Evolutionary conservation across 2,113 vertebrate species (phyloP).

Genomic region (Pterophyllum scalare): DNA sequence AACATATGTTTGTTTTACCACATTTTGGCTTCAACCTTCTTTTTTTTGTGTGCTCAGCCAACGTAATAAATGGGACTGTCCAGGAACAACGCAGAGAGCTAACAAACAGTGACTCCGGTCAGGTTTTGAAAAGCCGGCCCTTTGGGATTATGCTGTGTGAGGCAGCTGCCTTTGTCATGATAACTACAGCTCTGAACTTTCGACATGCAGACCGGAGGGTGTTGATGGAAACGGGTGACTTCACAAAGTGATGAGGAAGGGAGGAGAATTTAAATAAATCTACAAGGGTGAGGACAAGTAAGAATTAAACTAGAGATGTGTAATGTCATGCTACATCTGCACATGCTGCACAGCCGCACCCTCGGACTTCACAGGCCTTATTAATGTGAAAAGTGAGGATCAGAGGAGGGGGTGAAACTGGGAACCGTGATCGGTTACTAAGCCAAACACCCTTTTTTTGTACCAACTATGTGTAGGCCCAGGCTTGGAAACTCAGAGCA

Average conservation of each 20-base stretch:
- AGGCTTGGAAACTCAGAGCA: conserved; percentile 41
- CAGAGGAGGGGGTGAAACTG: conserved; percentile 28
- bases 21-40: neutral
- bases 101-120: conserved; percentile 38
- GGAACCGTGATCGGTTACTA: conserved; percentile 49
- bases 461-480: conserved; percentile 41
- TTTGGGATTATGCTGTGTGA: conserved; percentile 6
- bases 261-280: conserved; percentile 23
- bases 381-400: conserved; percentile 49
- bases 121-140: conserved; percentile 43
- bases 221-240: conserved; percentile 13
- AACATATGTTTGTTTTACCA: neutral
- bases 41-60: conserved; percentile 29
- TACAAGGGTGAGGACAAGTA: neutral
- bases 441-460: conserved; percentile 47
- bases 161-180: conserved; percentile 66
- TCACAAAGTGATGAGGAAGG: conserved; percentile 18
- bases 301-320: conserved; percentile 30
- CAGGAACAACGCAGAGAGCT: conserved; percentile 46
- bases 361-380: conserved; percentile 29
- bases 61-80: conserved; percentile 29
- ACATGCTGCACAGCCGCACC: conserved; percentile 27
- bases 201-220: conserved; percentile 48
- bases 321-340: conserved; percentile 18
- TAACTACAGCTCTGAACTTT: conserved; percentile 64